phyloP scores from a whole-genome alignment of 2,113 vertebrate genomes.

The Haemorhous mexicanus region DNA sequence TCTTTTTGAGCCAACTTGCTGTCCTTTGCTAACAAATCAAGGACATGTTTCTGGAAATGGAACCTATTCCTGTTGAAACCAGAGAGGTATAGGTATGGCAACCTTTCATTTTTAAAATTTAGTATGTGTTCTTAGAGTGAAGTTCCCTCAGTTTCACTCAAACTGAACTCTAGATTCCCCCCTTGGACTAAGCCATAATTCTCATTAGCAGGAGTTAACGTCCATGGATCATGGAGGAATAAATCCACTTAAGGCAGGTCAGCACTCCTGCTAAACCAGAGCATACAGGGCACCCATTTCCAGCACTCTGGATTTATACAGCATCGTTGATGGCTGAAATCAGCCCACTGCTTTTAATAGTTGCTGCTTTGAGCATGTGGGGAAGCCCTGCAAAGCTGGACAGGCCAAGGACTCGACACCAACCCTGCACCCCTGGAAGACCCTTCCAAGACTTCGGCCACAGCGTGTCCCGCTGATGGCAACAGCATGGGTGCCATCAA shows the following conservation, averaged over 20 bases:
- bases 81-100: not conserved
- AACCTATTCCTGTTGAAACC: not conserved
- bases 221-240: not conserved
- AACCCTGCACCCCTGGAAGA: not conserved
- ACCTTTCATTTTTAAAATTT: not conserved
- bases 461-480: fast-evolving
- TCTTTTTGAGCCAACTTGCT: constrained; percentile 60
- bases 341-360: not conserved
- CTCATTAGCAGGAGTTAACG: constrained; percentile 1
- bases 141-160: constrained; percentile 21
- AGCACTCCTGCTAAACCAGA: not conserved
- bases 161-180: not conserved
- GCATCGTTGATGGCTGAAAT: fast-evolving
- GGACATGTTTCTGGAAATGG: constrained; percentile 39
- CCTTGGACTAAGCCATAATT: not conserved
- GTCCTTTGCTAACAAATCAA: constrained; percentile 61
- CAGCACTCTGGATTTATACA: not conserved
- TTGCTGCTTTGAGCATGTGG: not conserved
- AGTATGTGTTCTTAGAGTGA: not conserved
- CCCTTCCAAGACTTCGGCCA: not conserved
- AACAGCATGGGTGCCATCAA: not conserved
- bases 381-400: not conserved
- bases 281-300: not conserved
- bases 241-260: constrained; percentile 21
- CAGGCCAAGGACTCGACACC: not conserved